phyloP scores from a whole-genome alignment of 2,888 invertebrate species.

The Gari tellinella region DNA sequence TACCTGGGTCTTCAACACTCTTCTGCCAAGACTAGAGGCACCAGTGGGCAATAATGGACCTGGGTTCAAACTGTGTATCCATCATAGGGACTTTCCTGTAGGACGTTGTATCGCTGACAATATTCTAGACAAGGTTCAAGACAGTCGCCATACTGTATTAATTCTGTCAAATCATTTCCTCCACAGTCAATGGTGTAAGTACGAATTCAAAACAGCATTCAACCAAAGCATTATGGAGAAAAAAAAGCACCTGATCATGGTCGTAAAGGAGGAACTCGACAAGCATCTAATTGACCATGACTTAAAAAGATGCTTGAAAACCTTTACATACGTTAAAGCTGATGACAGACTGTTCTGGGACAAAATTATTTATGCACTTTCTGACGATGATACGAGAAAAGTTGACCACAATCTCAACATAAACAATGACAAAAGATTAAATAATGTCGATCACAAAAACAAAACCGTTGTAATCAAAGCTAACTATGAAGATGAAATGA shows the following conservation, averaged over 20 bases:
- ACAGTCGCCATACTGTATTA: slow-evolving; percentile 93
- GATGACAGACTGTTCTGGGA: slow-evolving; percentile 98
- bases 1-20: slow-evolving; percentile 92
- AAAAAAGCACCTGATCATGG: slow-evolving; percentile 91
- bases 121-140: slow-evolving; percentile 94
- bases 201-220: slow-evolving; percentile 95
- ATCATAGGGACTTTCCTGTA: slow-evolving; percentile 73
- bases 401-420: not conserved
- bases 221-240: slow-evolving; percentile 91
- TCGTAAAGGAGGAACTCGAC: slow-evolving; percentile 92
- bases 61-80: slow-evolving; percentile 86
- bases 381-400: slow-evolving; percentile 78
- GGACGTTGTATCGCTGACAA: slow-evolving; percentile 90
- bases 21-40: slow-evolving; percentile 92
- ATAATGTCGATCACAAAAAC: no score
- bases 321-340: slow-evolving; percentile 93
- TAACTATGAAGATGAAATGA: no score
- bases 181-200: slow-evolving; percentile 95
- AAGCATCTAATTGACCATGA: slow-evolving; percentile 93
- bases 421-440: not conserved
- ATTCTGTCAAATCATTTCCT: slow-evolving; percentile 95
- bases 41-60: slow-evolving; percentile 87
- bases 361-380: slow-evolving; percentile 93
- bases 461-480: no score
- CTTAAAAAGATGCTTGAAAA: slow-evolving; percentile 93